Percentiles rank a stretch among this genome's conserved stretches.
These are phyloP conservation scores for Neuroscelio doddi DNA, from an alignment of 2,888 invertebrate genomes.

Conservation along the genomic window DNA sequence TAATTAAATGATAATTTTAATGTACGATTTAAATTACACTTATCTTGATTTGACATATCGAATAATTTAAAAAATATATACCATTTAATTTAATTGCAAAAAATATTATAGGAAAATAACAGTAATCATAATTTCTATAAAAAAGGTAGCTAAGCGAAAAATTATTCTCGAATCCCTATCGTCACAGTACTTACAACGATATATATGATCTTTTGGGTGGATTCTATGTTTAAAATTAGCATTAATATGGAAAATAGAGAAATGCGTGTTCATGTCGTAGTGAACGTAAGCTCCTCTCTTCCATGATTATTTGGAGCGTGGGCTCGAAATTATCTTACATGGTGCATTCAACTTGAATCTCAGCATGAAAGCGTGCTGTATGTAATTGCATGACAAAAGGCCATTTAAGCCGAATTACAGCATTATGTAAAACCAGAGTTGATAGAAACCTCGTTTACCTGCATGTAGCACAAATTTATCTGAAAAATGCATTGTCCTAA, in stretches of 20 bases:
- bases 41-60: too few species aligned
- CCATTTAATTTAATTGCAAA: too few species aligned
- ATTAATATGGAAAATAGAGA: constrained; percentile 60
- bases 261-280: constrained; percentile 16
- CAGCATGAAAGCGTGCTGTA: not conserved
- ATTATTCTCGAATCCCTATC: not conserved
- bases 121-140: too few species aligned
- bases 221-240: constrained; percentile 65
- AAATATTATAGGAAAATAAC: too few species aligned
- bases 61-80: too few species aligned
- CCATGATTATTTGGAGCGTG: constrained; percentile 8
- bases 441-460: not conserved
- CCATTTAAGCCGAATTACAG: not conserved
- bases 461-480: too few species aligned
- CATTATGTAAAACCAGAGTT: not conserved
- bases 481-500: too few species aligned
- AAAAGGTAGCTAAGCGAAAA: too few species aligned
- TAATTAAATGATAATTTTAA: too few species aligned
- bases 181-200: too few species aligned
- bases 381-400: constrained; percentile 5
- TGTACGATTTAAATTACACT: too few species aligned
- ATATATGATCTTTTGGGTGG: constrained; percentile 28
- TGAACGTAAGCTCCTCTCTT: not conserved
- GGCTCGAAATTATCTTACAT: constrained; percentile 7
- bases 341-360: constrained; percentile 12